Base-by-base conservation (phyloP, 2,888 invertebrate species). In the Rhingia rostrata region DNA sequence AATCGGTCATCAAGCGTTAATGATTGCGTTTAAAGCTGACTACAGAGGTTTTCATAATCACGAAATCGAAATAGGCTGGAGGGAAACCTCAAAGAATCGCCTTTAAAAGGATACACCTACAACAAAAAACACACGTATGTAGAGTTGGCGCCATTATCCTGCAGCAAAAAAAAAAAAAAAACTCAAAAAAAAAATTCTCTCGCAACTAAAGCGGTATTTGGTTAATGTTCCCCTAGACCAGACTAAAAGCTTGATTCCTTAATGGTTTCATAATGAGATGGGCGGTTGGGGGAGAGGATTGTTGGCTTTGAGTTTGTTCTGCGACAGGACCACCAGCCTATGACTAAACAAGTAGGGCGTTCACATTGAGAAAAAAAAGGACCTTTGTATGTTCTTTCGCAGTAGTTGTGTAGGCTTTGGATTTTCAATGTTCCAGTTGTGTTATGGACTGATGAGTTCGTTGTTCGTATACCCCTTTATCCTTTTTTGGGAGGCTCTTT, bases 201-300 rank as follows among this genome's bases (percentile, higher is more conserved):
- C 6, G 3, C 43, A 54, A 43, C 33, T 45, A 69, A 58, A 51
- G 58, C 39, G 49, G 39, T 58, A 58, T 49, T 54, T 49, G 70
- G 58, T 33, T 72, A 61, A 61, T 72, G 60, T 53, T 51, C 43
- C 7, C 60, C 14, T 30, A 49, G 49, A 30, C 39, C 61, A 51
- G 61, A 61, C 72, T 72, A 53, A 53, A 61, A 61, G 41, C 72
- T 35, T 53, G 61, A 49, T 53, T 61, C 72, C 51, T 51, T 72
- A 72, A 72, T 72, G 72, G 61, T 22, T 51, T 53, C 61, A 56
- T 61, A 72, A 72, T 61, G 72, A 72, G 53, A 51, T 72, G 60
- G 30, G 66, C 33, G 33, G n/a, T 0, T 30, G 7, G 10, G 12
- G 6, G 33, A 33, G 54, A n/a, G 4, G 43, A 6, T 43, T 54